Base-by-base conservation (phyloP, 1,140 invertebrate species). In the Campoletis sonorensis region DNA sequence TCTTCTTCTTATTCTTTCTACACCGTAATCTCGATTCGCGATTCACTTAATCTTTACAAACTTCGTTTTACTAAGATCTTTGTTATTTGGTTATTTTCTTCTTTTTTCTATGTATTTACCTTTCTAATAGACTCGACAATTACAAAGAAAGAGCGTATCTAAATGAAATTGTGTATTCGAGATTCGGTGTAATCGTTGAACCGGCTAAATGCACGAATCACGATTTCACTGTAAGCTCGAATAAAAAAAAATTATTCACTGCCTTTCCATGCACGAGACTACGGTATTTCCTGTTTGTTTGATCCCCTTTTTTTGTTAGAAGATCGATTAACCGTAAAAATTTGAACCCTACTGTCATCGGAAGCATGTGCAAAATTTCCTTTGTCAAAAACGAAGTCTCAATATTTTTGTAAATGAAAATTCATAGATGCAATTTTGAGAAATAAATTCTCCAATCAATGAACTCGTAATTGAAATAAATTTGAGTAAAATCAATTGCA, bases 131-230 rank as follows among this genome's bases (percentile, higher is more conserved):
- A 58, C 18, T 58, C 54, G 54, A 58, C 54, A 58, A 58, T 58
- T 58, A 58, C 54, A 58, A 23, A 58, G 54, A 40, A 71, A 71
- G 68, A 71, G 68, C 68, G 68, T 71, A 40, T 37, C 68, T 15
- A 40, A 71, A 71, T 71, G 33, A 71, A 40, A 33, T 71, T 23
- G 54, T n/a, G 5, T 1, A 21, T 23, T 21, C 21, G 21, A 15
- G 30, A 30, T 40, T 71, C 45, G 40, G 68, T 71, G 40, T 40
- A 33, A 40, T 71, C 68, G 68, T 13, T 40, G 68, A 40, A 33
- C 3, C 13, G 13, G 13, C 8, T 10, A 13, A 45, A 71, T 21
- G 27, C 33, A 71, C 33, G 68, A 71, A 15, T 71, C 68, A 71
- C 33, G 68, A n/a, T 71, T 40, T 71, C 33, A 40, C 68, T 7